Percentiles rank a stretch among this genome's conserved stretches.
phyloP scores from a whole-genome alignment of 1,140 invertebrate genomes.

The Cherax destructor region DNA sequence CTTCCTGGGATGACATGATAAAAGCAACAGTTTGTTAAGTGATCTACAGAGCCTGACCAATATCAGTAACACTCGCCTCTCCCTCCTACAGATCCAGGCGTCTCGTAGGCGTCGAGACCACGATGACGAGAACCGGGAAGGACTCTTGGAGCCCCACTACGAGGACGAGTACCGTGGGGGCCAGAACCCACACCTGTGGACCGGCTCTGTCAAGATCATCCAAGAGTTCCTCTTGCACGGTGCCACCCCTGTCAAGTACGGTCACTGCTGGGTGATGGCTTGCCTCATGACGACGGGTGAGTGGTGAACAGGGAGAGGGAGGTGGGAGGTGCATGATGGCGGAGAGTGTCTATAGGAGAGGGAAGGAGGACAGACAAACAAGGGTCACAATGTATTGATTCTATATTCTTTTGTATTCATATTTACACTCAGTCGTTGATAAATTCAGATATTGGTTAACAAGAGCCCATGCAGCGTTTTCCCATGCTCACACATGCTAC shows the following conservation, averaged over 20 bases:
- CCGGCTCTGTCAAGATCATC: constrained; percentile 81
- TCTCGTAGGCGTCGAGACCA: constrained; percentile 78
- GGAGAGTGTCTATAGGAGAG: background rate
- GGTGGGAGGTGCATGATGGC: too few relatives aligned
- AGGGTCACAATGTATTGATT: too few relatives aligned
- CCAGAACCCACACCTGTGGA: constrained; percentile 81
- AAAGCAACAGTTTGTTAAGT: too few relatives aligned
- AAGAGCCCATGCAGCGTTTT: too few relatives aligned
- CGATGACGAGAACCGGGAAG: constrained; percentile 82
- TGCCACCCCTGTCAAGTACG: constrained; percentile 81
- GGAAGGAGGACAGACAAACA: background rate
- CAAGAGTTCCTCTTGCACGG: constrained; percentile 79
- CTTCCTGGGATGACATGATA: too few relatives aligned
- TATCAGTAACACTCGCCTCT: background rate
- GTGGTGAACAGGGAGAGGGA: background rate
- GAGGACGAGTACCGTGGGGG: constrained; percentile 83
- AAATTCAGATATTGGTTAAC: too few relatives aligned
- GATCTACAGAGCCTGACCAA: too few relatives aligned
- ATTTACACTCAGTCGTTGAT: too few relatives aligned
- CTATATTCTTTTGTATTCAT: too few relatives aligned
- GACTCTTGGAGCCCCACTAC: constrained; percentile 77
- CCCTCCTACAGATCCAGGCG: constrained; percentile 20
- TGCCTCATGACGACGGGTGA: constrained; percentile 82
- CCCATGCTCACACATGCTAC: too few relatives aligned
- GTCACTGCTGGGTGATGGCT: constrained; percentile 87